A percentile compares a stretch with the other conserved stretches of the same genome.
Conservation (phyloP, 2,888 invertebrate genomes). For the Julus scandinavius region DNA sequence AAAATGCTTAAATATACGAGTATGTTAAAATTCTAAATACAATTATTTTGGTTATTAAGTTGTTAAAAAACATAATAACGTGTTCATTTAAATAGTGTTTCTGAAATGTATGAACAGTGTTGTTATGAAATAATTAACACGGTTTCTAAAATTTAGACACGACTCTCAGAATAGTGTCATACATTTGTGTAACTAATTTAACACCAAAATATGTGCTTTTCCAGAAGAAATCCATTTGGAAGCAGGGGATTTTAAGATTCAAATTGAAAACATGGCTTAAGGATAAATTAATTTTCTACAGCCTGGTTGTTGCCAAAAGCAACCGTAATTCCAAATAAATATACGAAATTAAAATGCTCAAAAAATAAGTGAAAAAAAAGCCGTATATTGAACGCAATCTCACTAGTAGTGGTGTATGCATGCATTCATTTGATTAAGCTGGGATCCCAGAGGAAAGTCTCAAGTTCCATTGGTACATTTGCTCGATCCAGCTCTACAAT, state of each 20-base stretch:
- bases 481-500: neutral
- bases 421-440: neutral
- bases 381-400: neutral
- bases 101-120: no score
- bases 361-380: neutral
- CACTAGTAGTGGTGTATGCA: neutral
- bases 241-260: neutral
- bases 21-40: no score
- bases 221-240: neutral
- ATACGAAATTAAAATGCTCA: conserved; percentile 5
- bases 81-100: no score
- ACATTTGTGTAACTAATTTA: no score
- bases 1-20: no score
- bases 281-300: neutral
- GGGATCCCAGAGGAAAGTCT: conserved; percentile 20
- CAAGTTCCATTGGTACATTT: conserved; percentile 2
- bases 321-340: neutral
- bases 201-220: no score
- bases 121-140: no score
- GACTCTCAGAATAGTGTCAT: no score
- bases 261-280: neutral
- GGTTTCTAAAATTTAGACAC: no score
- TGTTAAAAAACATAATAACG: no score
- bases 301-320: neutral
- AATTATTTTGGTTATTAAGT: no score